Evolutionary conservation across 2,888 invertebrate genomes (phyloP).

Genomic region (Drosophila kanekoi): DNA sequence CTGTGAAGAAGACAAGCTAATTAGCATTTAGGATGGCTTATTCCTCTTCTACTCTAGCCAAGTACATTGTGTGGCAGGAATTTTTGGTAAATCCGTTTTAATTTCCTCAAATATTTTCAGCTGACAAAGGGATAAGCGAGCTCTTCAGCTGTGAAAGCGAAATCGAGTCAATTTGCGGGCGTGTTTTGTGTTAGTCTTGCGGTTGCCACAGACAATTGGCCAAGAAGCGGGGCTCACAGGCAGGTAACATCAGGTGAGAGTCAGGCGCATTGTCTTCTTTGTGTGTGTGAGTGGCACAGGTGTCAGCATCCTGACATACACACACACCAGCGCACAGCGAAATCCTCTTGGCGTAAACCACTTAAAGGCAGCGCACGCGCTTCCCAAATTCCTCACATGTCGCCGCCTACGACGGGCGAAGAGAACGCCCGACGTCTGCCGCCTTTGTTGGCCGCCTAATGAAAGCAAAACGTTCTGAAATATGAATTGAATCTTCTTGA

Average conservation of each 20-base stretch:
- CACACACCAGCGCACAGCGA: slow-evolving; percentile 16
- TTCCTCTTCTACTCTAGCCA: neutral
- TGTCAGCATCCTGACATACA: slow-evolving; percentile 62
- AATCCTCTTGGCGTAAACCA: slow-evolving; percentile 50
- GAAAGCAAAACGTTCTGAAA: slow-evolving; percentile 74
- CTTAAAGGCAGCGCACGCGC: slow-evolving; percentile 69
- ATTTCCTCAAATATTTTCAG: slow-evolving; percentile 61
- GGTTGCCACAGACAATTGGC: slow-evolving; percentile 53
- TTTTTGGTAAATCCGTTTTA: slow-evolving; percentile 68
- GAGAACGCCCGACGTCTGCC: slow-evolving; percentile 18
- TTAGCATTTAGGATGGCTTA: slow-evolving; percentile 48
- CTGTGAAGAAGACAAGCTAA: slow-evolving; percentile 47
- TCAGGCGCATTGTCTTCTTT: slow-evolving; percentile 36
- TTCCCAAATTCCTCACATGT: slow-evolving; percentile 56
- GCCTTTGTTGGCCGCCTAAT: slow-evolving; percentile 66
- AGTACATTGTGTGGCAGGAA: slow-evolving; percentile 24
- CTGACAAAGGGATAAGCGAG: slow-evolving; percentile 28
- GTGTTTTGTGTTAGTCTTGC: slow-evolving; percentile 70
- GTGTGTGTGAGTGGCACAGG: slow-evolving; percentile 55
- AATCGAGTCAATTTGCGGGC: slow-evolving; percentile 74
- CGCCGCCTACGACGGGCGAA: slow-evolving; percentile 43
- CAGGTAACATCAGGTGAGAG: slow-evolving; percentile 46
- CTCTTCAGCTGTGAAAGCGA: slow-evolving; percentile 53
- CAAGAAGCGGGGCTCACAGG: slow-evolving; percentile 15
- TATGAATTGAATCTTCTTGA: slow-evolving; percentile 77